Percentiles rank a stretch among this genome's conserved stretches.
Evolutionary conservation across 2,113 vertebrate species (phyloP).

Genomic region (Phrynocephalus versicolor): DNA sequence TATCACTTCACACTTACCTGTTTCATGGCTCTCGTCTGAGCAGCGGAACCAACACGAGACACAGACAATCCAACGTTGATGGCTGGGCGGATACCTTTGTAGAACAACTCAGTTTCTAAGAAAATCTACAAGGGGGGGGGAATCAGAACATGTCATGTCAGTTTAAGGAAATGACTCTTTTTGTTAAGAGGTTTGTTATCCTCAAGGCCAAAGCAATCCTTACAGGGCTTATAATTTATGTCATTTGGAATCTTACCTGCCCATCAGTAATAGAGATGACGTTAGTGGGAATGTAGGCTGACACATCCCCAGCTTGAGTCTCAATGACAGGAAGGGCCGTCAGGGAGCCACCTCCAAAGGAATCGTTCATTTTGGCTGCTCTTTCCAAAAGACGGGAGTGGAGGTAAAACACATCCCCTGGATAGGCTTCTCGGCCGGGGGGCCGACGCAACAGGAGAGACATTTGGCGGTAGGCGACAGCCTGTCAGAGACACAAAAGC

Average conservation of each 20-base stretch:
- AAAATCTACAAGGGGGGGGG: conserved; percentile 84
- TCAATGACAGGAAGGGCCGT: conserved; percentile 97
- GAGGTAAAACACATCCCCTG: conserved; percentile 97
- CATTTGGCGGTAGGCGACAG: conserved; percentile 98
- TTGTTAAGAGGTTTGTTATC: no score
- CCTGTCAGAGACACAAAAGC: conserved; percentile 68
- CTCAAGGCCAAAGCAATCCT: no score
- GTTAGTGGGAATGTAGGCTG: conserved; percentile 98
- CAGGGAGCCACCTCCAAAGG: conserved; percentile 94
- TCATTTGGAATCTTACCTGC: conserved; percentile 78
- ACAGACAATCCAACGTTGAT: conserved; percentile 99
- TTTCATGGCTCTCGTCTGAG: conserved; percentile 98
- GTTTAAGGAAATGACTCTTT: neutral
- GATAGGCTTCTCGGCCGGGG: conserved; percentile 95
- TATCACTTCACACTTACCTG: conserved; percentile 77
- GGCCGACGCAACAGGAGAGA: conserved; percentile 96
- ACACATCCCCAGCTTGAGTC: conserved; percentile 98
- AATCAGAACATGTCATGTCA: no score
- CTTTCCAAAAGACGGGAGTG: conserved; percentile 97
- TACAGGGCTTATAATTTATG: accelerated
- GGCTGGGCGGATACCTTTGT: conserved; percentile 97
- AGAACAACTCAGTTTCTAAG: conserved; percentile 98
- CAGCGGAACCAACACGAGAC: conserved; percentile 97
- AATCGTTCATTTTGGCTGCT: conserved; percentile 97
- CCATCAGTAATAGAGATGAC: conserved; percentile 99